Evolutionary conservation across 2,797 vertebrate genomes (phyloP).

Genomic region (Bufotes viridis): DNA sequence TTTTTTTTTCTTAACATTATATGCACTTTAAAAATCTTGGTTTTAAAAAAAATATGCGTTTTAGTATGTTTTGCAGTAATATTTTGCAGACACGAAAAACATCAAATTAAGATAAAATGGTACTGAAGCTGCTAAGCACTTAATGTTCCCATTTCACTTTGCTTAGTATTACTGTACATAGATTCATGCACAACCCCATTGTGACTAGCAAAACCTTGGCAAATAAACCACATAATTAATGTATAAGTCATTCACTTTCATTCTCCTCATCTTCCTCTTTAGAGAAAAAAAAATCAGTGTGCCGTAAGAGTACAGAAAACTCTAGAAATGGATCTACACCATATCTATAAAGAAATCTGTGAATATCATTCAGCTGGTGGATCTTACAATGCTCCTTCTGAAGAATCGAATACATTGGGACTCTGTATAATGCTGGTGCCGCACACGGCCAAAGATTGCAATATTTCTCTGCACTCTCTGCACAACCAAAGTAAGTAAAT

Average conservation of each 20-base stretch:
- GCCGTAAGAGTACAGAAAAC: not conserved
- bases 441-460: no score
- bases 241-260: not conserved
- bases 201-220: not conserved
- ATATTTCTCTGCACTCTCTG: no score
- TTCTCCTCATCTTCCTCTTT: not conserved
- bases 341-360: not conserved
- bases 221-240: constrained; percentile 5
- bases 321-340: not conserved
- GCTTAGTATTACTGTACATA: constrained; percentile 19
- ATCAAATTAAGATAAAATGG: not conserved
- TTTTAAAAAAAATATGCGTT: not conserved
- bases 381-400: not conserved
- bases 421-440: no score
- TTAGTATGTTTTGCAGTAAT: not conserved
- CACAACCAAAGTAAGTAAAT: no score
- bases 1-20: not conserved
- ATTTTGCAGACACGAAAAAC: constrained; percentile 14
- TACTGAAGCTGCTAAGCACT: not conserved
- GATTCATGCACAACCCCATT: not conserved
- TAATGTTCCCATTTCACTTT: constrained; percentile 11
- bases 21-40: not conserved
- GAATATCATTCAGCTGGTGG: not conserved
- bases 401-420: not conserved
- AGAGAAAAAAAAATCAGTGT: not conserved